These are phyloP conservation scores for Siderastrea radians DNA, from an alignment of 92 coral and sea anemone genomes.

Conservation along the genomic window DNA sequence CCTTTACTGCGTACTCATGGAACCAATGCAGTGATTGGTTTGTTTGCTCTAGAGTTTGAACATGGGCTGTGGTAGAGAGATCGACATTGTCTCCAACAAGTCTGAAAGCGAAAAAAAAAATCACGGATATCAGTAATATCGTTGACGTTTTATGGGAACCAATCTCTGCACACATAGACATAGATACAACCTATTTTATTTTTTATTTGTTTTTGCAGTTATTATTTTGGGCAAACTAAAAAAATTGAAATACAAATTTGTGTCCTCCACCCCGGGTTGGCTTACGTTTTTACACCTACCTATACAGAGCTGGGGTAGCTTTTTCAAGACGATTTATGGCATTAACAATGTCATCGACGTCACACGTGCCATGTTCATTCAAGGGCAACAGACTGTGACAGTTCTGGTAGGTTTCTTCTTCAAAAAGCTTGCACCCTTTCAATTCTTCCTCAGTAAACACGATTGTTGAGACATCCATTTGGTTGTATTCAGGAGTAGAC, in stretches of 20 bases:
- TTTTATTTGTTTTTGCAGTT: no score
- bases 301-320: background rate
- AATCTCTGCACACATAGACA: no score
- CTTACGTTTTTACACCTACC: background rate
- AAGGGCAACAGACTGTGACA: background rate
- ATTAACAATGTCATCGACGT: no score
- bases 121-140: no score
- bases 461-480: background rate
- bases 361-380: no score
- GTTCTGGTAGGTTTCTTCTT: background rate
- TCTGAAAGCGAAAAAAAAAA: background rate
- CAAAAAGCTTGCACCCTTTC: background rate
- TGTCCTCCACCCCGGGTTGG: background rate
- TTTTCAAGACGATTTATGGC: background rate
- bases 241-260: background rate
- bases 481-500: background rate
- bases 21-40: slow-evolving; percentile 4
- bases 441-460: background rate
- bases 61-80: background rate
- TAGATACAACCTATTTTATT: no score
- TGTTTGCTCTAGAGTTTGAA: slow-evolving; percentile 5
- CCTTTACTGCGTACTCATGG: slow-evolving; percentile 5
- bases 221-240: no score
- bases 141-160: no score
- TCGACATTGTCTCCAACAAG: slow-evolving; percentile 13